These are phyloP conservation scores for Dipodomys ordii DNA, from an alignment of 2,113 vertebrate species.

Conservation along the genomic window DNA sequence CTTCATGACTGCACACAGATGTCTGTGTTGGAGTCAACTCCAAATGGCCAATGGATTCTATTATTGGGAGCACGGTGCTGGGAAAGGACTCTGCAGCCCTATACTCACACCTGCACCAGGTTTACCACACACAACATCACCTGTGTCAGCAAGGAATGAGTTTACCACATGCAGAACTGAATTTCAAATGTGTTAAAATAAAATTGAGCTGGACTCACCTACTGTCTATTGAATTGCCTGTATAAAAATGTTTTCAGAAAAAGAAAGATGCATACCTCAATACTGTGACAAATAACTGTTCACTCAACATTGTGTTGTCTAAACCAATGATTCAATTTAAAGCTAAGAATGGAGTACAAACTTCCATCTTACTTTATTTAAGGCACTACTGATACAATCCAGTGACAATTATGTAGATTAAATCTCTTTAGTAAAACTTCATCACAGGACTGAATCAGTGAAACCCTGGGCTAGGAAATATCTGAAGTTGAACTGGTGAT, in stretches of 20 bases:
- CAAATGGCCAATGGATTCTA: neutral
- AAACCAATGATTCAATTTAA: neutral
- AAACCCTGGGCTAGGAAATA: neutral
- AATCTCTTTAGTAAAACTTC: neutral
- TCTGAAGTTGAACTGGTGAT: neutral
- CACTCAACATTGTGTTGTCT: neutral
- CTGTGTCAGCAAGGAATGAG: neutral
- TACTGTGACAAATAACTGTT: neutral
- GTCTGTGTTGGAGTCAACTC: neutral
- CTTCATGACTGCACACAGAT: too few species aligned
- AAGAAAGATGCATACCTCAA: neutral
- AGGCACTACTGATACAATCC: neutral
- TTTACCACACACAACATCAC: too few species aligned
- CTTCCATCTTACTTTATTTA: neutral
- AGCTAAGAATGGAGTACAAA: neutral
- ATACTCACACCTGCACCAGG: accelerated
- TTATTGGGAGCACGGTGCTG: neutral
- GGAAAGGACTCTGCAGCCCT: neutral
- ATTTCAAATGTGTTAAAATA: neutral
- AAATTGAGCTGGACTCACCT: neutral
- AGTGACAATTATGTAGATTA: neutral
- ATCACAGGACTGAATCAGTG: neutral
- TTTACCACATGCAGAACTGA: neutral
- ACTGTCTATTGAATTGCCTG: too few species aligned
- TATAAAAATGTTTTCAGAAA: neutral